Percentiles rank a stretch among this genome's conserved stretches.
phyloP scores from a whole-genome alignment of 2,888 invertebrate species.

The Polia nebulosa region DNA sequence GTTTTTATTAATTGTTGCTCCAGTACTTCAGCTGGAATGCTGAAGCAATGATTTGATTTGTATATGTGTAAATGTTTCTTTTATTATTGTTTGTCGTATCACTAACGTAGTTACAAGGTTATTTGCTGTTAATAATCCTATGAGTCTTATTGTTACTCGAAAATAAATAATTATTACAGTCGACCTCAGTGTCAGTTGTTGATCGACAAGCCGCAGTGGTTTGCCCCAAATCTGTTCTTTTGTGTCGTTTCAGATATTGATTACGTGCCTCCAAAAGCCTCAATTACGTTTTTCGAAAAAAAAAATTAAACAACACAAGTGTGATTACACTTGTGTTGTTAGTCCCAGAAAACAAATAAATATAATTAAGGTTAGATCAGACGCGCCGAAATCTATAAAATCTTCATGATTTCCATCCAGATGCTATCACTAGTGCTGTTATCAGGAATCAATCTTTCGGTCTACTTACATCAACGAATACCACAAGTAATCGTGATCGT shows the following conservation, averaged over 20 bases:
- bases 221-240: not conserved
- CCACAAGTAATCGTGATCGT: conserved; percentile 25
- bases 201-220: not conserved
- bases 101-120: too few species aligned
- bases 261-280: not conserved
- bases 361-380: conserved; percentile 30
- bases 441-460: conserved; percentile 29
- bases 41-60: not conserved
- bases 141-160: too few species aligned
- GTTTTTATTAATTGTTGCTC: not conserved
- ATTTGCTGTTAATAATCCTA: too few species aligned
- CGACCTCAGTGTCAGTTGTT: not conserved
- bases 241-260: not conserved
- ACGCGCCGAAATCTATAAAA: conserved; percentile 34
- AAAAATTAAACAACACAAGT: not conserved
- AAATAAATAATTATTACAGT: too few species aligned
- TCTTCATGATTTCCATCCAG: conserved; percentile 43
- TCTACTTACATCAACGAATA: conserved; percentile 17
- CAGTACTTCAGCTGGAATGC: not conserved
- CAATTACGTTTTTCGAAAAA: not conserved
- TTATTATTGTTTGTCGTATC: not conserved
- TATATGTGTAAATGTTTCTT: not conserved
- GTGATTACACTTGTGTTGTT: too few species aligned
- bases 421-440: conserved; percentile 32
- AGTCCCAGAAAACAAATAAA: conserved; percentile 2